These are phyloP conservation scores for Heliconius charithonia DNA, from an alignment of 2,888 invertebrate genomes.

Conservation along the genomic window DNA sequence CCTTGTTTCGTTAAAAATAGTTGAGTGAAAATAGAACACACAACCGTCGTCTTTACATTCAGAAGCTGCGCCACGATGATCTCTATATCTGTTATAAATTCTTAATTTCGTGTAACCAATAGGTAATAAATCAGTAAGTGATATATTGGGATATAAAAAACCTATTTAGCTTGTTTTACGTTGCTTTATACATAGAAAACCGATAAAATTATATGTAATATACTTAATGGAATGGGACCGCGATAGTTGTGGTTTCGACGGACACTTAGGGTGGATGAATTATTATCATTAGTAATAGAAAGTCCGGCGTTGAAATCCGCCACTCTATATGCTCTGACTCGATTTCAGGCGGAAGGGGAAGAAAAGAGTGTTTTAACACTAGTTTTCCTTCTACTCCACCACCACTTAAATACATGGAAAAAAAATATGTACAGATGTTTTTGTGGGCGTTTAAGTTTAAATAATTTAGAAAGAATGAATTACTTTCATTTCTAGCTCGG, in stretches of 20 bases:
- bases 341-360: too few relatives aligned
- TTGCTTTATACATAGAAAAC: neutral
- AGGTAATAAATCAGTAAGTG: neutral
- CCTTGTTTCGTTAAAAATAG: neutral
- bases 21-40: neutral
- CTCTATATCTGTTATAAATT: neutral
- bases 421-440: too few relatives aligned
- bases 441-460: too few relatives aligned
- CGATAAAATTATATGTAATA: conserved; percentile 6
- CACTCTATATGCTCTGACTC: neutral
- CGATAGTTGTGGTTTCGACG: neutral
- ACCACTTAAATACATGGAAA: too few relatives aligned
- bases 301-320: neutral
- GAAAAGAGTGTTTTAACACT: too few relatives aligned
- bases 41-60: neutral
- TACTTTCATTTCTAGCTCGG: too few relatives aligned
- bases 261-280: neutral
- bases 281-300: neutral
- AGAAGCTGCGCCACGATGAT: neutral
- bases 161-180: neutral
- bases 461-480: too few relatives aligned
- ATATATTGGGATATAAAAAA: conserved; percentile 4
- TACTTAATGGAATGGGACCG: neutral
- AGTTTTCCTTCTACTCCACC: too few relatives aligned
- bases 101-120: neutral